Evolutionary conservation across 2,113 vertebrate genomes (phyloP).

Genomic region (Vicugna pacos): DNA sequence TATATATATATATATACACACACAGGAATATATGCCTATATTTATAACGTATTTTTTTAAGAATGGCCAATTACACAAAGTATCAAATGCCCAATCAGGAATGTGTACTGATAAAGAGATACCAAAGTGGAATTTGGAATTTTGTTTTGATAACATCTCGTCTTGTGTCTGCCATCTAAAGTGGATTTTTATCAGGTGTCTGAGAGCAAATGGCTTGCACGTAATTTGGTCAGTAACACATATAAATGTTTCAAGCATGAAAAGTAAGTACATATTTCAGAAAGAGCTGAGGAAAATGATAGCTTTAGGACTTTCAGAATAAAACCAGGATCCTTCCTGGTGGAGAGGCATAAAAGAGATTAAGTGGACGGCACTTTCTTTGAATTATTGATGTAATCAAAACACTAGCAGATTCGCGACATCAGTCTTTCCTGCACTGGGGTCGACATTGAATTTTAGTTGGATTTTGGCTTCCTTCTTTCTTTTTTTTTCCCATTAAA

Average conservation of each 20-base stretch:
- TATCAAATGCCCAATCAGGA: background rate
- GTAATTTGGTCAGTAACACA: conserved; percentile 80
- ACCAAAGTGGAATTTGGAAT: background rate
- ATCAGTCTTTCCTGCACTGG: conserved; percentile 74
- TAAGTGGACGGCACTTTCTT: conserved; percentile 80
- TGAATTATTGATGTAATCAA: conserved; percentile 87
- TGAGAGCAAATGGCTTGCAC: conserved; percentile 61
- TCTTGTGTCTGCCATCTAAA: conserved; percentile 49
- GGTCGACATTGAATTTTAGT: conserved; percentile 61
- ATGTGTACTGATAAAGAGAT: background rate
- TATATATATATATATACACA: accelerated
- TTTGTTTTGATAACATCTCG: background rate
- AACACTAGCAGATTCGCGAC: conserved; percentile 74
- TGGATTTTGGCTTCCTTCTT: conserved; percentile 58
- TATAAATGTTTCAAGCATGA: conserved; percentile 71
- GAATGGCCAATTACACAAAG: background rate
- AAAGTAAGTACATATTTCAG: conserved; percentile 79
- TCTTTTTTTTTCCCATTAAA: conserved; percentile 17
- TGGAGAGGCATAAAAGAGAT: conserved; percentile 78
- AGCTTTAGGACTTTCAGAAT: conserved; percentile 74
- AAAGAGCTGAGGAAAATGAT: conserved; percentile 76
- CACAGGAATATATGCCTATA: background rate
- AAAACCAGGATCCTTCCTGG: conserved; percentile 73
- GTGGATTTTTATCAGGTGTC: conserved; percentile 66
- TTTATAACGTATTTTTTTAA: background rate